These are phyloP conservation scores for Drosophila formosana DNA, from an alignment of 2,888 invertebrate genomes.

Conservation along the genomic window DNA sequence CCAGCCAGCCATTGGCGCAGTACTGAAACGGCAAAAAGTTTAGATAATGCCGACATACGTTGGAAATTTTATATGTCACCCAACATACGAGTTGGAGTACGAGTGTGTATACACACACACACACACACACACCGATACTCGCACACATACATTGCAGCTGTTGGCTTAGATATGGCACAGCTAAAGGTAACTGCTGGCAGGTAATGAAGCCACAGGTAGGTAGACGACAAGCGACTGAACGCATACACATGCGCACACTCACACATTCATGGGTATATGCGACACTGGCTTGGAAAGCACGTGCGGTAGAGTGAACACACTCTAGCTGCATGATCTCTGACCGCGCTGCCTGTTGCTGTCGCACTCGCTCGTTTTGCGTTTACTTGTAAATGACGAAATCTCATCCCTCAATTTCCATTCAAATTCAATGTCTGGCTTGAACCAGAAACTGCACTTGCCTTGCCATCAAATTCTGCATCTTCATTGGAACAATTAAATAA, in stretches of 20 bases:
- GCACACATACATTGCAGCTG: constrained; percentile 41
- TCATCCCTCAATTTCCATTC: constrained; percentile 63
- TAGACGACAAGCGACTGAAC: constrained; percentile 55
- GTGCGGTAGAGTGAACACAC: constrained; percentile 53
- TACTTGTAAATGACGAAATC: constrained; percentile 71
- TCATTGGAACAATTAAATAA: not conserved
- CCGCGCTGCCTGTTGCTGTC: constrained; percentile 20
- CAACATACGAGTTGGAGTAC: constrained; percentile 1
- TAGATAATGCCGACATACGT: constrained; percentile 72
- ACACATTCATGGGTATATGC: constrained; percentile 13
- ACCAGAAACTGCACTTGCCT: constrained; percentile 66
- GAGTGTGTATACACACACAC: not conserved
- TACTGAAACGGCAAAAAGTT: constrained; percentile 44
- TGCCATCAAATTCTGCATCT: constrained; percentile 42
- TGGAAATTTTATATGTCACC: constrained; percentile 75
- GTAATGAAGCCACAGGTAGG: constrained; percentile 72
- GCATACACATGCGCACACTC: constrained; percentile 26
- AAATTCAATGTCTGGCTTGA: constrained; percentile 63
- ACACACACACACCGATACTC: constrained; percentile 24
- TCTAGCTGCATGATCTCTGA: constrained; percentile 31
- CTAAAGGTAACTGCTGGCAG: constrained; percentile 37
- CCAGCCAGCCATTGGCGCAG: constrained; percentile 35
- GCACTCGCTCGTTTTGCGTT: constrained; percentile 25
- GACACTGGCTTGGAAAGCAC: constrained; percentile 44
- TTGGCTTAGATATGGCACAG: constrained; percentile 42